Percentiles rank a stretch among this genome's conserved stretches.
Evolutionary conservation across 2,888 invertebrate genomes (phyloP).

Genomic region (Drosophila parthenogenetica): DNA sequence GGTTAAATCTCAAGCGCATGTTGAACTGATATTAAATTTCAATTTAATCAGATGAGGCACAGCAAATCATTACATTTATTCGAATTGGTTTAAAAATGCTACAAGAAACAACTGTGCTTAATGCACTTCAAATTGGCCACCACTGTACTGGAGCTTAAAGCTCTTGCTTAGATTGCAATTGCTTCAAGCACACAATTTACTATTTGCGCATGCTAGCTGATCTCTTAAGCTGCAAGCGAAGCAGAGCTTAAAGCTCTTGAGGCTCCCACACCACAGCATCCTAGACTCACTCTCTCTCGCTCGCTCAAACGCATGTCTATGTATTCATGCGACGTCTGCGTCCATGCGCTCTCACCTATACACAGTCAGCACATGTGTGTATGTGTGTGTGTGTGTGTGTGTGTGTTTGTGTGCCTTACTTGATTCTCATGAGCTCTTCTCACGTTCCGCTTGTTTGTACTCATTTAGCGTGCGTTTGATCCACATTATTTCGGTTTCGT

Average conservation of each 20-base stretch:
- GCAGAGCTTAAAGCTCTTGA: background rate
- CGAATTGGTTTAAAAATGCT: no score
- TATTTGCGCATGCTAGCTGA: no score
- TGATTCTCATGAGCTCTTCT: constrained; percentile 67
- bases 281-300: background rate
- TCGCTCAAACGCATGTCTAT: background rate
- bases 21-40: no score
- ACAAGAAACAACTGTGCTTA: no score
- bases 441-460: constrained; percentile 69
- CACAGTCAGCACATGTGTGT: constrained; percentile 4
- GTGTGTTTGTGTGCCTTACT: constrained; percentile 46
- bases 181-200: no score
- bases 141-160: no score
- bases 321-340: constrained; percentile 24
- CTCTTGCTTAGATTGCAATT: no score
- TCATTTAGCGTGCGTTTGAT: constrained; percentile 69
- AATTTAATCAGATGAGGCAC: no score
- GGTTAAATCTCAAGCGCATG: background rate
- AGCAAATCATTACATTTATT: no score
- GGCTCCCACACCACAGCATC: no score
- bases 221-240: no score
- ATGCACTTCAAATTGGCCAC: no score
- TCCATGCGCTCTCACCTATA: constrained; percentile 6
- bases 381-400: constrained; percentile 18
- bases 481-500: constrained; percentile 66